A percentile compares a stretch with the other conserved stretches of the same genome.
Evolutionary conservation across 2,797 vertebrate species (phyloP).

Genomic region (Poecilia wingei): DNA sequence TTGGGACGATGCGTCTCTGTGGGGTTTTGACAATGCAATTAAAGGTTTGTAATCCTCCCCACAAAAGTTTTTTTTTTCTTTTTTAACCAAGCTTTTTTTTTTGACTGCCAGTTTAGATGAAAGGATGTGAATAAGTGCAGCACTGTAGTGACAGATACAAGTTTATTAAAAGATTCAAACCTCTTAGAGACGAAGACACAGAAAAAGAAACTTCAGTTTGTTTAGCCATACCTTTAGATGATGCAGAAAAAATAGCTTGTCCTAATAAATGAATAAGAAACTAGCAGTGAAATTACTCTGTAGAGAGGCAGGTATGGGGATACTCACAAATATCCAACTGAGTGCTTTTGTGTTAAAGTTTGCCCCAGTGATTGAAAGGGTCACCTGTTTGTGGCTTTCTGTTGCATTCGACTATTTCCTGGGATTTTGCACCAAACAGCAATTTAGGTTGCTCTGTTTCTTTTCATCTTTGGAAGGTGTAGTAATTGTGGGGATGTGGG

Average conservation of each 20-base stretch:
- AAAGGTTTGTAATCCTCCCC: constrained; percentile 74
- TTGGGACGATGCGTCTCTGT: constrained; percentile 57
- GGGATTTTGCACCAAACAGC: neutral
- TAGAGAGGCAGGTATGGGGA: neutral
- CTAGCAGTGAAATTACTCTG: neutral
- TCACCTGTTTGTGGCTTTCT: neutral
- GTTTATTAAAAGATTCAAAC: constrained; percentile 63
- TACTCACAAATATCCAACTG: neutral
- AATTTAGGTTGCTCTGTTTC: neutral
- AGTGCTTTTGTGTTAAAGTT: neutral
- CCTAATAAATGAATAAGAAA: neutral
- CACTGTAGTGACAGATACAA: constrained; percentile 47
- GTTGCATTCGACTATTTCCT: neutral
- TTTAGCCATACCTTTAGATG: constrained; percentile 29
- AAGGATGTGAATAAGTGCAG: constrained; percentile 46
- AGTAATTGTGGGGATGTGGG: neutral
- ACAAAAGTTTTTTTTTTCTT: constrained; percentile 35
- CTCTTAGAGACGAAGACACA: constrained; percentile 22
- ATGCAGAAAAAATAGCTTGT: neutral
- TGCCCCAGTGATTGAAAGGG: neutral
- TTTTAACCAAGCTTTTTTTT: constrained; percentile 7
- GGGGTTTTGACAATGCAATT: constrained; percentile 79
- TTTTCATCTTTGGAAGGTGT: neutral
- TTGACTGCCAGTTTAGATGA: constrained; percentile 58
- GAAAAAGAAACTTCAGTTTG: constrained; percentile 28